Percentiles rank a stretch among this genome's conserved stretches.
Conservation (phyloP, 2,888 invertebrate genomes). For the Conchocele bisecta region DNA sequence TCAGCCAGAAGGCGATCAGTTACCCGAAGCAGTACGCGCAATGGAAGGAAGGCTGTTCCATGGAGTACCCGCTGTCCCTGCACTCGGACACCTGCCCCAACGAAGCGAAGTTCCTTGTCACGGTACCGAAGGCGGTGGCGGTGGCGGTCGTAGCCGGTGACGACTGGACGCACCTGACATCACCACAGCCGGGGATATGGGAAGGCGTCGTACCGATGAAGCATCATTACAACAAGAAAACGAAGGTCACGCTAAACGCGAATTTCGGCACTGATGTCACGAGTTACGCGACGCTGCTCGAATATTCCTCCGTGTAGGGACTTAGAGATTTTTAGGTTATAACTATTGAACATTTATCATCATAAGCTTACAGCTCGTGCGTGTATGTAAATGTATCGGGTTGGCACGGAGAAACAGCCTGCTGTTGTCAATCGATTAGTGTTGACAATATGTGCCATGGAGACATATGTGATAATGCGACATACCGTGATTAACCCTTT, state of each 20-base stretch:
- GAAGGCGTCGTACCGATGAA: constrained; percentile 76
- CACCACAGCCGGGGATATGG: constrained; percentile 73
- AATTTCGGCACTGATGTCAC: constrained; percentile 81
- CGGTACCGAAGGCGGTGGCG: constrained; percentile 79
- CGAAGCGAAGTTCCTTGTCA: constrained; percentile 75
- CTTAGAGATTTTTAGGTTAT: constrained; percentile 1
- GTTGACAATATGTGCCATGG: no score
- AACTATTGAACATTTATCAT: not conserved
- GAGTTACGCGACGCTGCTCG: constrained; percentile 81
- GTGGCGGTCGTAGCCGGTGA: constrained; percentile 81
- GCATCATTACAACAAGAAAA: constrained; percentile 71
- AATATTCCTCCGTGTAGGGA: constrained; percentile 71
- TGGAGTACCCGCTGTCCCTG: constrained; percentile 78
- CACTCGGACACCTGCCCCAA: constrained; percentile 59
- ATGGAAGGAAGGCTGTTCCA: constrained; percentile 83
- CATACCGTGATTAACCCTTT: no score
- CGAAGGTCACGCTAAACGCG: constrained; percentile 80
- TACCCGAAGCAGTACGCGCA: constrained; percentile 83
- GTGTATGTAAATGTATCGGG: not conserved
- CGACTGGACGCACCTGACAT: constrained; percentile 81
- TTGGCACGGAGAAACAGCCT: no score
- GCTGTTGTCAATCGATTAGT: no score
- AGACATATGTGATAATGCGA: no score
- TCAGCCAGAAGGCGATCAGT: constrained; percentile 68
- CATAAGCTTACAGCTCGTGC: not conserved